Conservation (phyloP, 2,113 vertebrate genomes). For the Fregata magnificens region DNA sequence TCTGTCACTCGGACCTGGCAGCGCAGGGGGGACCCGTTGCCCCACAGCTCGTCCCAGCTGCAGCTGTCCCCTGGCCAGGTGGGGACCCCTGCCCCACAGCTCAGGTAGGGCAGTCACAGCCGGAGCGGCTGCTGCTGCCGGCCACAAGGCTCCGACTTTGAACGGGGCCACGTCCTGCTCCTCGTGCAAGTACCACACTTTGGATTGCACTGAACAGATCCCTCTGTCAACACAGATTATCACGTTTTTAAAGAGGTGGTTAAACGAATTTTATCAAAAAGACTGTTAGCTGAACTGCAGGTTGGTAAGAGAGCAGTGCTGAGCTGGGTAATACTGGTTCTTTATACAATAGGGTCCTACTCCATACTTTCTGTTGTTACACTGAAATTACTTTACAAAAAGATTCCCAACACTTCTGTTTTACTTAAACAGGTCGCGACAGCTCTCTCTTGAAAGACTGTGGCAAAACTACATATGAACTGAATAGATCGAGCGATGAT, state of each 20-base stretch:
- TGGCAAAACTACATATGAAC: neutral
- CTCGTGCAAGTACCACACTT: rapidly evolving
- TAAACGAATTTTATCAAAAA: neutral
- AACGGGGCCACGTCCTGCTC: neutral
- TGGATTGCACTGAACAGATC: neutral
- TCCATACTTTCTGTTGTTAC: neutral
- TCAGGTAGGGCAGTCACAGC: neutral
- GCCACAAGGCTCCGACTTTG: rapidly evolving
- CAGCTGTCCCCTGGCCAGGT: neutral
- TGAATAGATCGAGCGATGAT: neutral
- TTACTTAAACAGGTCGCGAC: neutral
- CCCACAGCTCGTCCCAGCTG: neutral
- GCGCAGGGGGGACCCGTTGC: neutral
- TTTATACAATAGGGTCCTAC: neutral
- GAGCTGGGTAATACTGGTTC: neutral
- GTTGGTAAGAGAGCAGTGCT: neutral
- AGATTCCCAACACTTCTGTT: neutral
- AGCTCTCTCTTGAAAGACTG: neutral
- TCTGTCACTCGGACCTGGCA: neutral
- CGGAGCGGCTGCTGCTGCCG: neutral
- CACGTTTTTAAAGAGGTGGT: neutral
- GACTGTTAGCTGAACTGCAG: neutral
- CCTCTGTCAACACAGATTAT: neutral
- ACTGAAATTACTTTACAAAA: neutral
- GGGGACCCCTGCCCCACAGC: neutral